Base-by-base conservation (phyloP, 2,113 vertebrate genomes). In the Trichechus manatus region DNA sequence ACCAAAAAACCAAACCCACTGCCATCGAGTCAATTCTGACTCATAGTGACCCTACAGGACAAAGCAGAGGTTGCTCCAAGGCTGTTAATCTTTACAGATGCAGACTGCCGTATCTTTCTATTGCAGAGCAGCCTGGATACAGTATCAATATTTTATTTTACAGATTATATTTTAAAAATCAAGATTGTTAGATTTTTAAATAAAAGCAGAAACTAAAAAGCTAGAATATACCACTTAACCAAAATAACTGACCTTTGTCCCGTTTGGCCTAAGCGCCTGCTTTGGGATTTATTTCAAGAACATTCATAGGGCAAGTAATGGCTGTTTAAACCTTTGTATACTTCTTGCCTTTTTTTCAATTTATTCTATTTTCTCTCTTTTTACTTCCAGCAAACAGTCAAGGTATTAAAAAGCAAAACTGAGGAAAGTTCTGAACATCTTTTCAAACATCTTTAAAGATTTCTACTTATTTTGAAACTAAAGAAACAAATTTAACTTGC, bases 261-360 rank as follows among this genome's bases (percentile, higher is more conserved):
- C 84, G 63, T 70, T 23, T 92, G 84, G 74, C n/a, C 74, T 89
- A 89, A 77, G 23, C 10, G 25, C 39, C n/a, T 80, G 33, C 39
- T 56, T 39, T 44, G 56, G 44, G 29, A 80, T 53, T 95, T 96
- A 77, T 95, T 94, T 96, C 15, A 87, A 93, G 31, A 97, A 94
- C 4, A 84, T 33, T 83, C 61, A 74, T 36, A 86, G 70, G 29
- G 29, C 20, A 89, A 96, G 93, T 70, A 87, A 93, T 10, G 10
- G 47, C 31, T 86, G 31, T 59, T 95, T 86, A 96, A 86, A 91
- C 56, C n/a, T 94, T 82, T 64, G 50, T 14, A 56, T 29, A 83
- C 29, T 8, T 96, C 29, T 44, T 74, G 29, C 66, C 56, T 79
- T 93, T 47, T 72, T 78, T 44, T 44, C 56, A 29, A 61, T 13